These are phyloP conservation scores for Acrocephalus kingi DNA, from an alignment of 2,113 vertebrate genomes.

Conservation along the genomic window DNA sequence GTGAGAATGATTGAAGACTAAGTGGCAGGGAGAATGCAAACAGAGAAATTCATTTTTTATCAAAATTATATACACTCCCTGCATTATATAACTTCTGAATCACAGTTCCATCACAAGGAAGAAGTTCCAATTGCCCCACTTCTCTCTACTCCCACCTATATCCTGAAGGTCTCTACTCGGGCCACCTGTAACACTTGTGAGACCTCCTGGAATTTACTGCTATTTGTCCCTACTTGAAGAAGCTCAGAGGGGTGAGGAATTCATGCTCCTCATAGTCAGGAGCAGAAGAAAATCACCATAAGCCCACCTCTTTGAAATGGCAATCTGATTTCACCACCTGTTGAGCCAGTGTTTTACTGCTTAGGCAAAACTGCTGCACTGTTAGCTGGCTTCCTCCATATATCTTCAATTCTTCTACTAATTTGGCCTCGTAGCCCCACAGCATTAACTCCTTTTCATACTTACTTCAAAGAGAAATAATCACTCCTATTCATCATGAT, in stretches of 20 bases:
- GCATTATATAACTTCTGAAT: neutral
- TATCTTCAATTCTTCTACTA: neutral
- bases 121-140: neutral
- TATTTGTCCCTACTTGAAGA: neutral
- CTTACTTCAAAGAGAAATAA: neutral
- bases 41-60: neutral
- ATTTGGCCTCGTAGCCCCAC: neutral
- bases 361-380: neutral
- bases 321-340: neutral
- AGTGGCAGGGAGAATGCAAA: neutral
- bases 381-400: neutral
- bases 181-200: neutral
- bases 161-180: neutral
- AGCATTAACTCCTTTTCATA: neutral
- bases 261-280: neutral
- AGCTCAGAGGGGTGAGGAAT: neutral
- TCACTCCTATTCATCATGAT: neutral
- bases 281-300: neutral
- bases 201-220: accelerated
- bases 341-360: neutral
- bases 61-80: neutral
- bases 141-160: neutral
- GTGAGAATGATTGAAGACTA: neutral
- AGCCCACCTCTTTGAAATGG: neutral
- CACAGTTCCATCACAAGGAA: neutral